Base-by-base conservation (phyloP, 2,888 invertebrate genomes). In the Schrankia costaestrigalis region DNA sequence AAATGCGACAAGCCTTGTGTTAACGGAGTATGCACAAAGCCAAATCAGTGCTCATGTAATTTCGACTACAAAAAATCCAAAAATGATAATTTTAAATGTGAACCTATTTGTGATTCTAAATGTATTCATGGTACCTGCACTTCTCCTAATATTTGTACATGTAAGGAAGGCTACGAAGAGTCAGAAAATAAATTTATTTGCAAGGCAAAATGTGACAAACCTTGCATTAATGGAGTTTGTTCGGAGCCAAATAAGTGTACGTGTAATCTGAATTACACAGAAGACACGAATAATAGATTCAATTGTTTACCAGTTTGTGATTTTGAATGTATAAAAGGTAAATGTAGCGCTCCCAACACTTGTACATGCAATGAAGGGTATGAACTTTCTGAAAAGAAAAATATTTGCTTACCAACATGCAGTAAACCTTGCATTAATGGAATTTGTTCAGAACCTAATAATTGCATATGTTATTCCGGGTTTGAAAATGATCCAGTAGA, bases 161-260 rank as follows among this genome's bases (percentile, higher is more conserved):
- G 25, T 13, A 8, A 18, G 4, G 17, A 18, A 10, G 26, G 25
- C 3, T 25, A 25, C 8, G 4, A 3, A 4, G 3, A 9, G 1
- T n/a, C 8, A n/a, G n/a, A 15, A 3, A 6, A 10, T 1, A 10
- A 12, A 3, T 11, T 1, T 11, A 7, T 23, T 15, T 26, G 26
- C 6, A 5, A 26, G 15, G 17, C 17, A 17, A 17, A 17, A 17
- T 64, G 63, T 25, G 51, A 67, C 21, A 74, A 79, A 23, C 55
- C 63, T 0, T 89, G 89, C 40, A 47, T 55, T 9, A 30, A 30
- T 15, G 30, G 30, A 10, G 1, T 15, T 3, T 30, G 30, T 8
- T 4, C 13, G 2, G 12, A 9, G 9, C 30, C 30, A 1, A 23
- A 23, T 14, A 23, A 10, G 11, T 30, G 30, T 12, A 30, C 12